A percentile compares a stretch with the other conserved stretches of the same genome.
phyloP scores from a whole-genome alignment of 2,797 vertebrate genomes.

The Mareca strepera region DNA sequence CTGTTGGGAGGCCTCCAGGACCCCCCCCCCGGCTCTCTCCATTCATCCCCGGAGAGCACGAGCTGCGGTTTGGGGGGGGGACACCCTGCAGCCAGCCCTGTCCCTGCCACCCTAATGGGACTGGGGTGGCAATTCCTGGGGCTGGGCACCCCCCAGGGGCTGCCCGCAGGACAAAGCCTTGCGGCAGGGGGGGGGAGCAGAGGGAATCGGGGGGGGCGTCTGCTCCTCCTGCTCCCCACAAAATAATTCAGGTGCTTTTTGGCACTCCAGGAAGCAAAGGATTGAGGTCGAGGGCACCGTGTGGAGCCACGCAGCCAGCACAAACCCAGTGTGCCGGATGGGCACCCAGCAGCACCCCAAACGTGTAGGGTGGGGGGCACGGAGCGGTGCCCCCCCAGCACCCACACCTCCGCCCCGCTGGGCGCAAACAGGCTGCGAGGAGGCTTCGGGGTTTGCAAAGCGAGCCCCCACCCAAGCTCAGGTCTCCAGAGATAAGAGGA shows the following conservation, averaged over 20 bases:
- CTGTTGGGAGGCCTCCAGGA: background rate
- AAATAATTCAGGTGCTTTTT: slow-evolving; percentile 54
- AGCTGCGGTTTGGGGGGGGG: accelerated
- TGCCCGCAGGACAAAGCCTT: background rate
- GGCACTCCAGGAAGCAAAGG: slow-evolving; percentile 39
- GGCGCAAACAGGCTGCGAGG: slow-evolving; percentile 44
- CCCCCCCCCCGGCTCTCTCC: background rate
- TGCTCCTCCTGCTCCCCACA: background rate
- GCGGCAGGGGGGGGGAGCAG: background rate
- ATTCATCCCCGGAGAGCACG: accelerated
- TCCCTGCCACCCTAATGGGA: background rate
- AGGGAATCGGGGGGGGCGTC: background rate
- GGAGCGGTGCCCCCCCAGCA: background rate
- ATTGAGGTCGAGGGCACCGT: slow-evolving; percentile 47
- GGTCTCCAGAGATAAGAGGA: slow-evolving; percentile 65
- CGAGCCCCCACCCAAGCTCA: slow-evolving; percentile 54
- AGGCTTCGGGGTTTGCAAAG: slow-evolving; percentile 31
- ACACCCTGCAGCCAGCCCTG: background rate
- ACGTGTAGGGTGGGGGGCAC: background rate
- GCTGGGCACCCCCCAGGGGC: background rate
- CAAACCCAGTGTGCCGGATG: background rate
- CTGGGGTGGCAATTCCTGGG: background rate
- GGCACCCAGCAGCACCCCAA: background rate
- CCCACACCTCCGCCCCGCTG: slow-evolving; percentile 19
- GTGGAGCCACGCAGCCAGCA: background rate